Base-by-base conservation (phyloP, 2,888 invertebrate genomes). In the Gymnosoma rotundatum region DNA sequence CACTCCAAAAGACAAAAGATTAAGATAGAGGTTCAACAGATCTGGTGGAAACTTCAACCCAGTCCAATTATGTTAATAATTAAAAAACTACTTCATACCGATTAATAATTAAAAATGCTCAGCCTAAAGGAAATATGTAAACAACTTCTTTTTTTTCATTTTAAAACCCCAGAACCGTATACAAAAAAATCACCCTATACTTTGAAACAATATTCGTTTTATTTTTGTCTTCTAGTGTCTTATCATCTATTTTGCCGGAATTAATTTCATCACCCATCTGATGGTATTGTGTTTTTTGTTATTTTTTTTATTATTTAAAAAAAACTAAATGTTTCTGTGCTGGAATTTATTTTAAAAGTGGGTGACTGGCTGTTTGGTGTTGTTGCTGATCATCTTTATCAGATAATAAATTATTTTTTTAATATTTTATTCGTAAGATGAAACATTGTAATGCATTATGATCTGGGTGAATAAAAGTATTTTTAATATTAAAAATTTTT, bases 201-300 rank as follows among this genome's bases (percentile, higher is more conserved):
- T n/a, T 16, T 12, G 14, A 67, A 38, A 58, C 32, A 32, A 32
- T 32, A 8, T 32, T 32, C 32, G 6, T 8, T 76, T 36, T n/a
- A 63, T 52, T 52, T 7, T 69, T 70, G 78, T 2, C 38, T 42
- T 64, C 63, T 18, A 42, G 60, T 69, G 21, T 63, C 42, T 64
- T 54, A 64, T 74, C 54, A 54, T 74, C 12, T 60, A 42, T 25
- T 67, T 78, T 25, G 66, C 32, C 63, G 61, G 61, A 76, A 83
- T 76, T 72, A 76, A 83, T 83, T 80, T 79, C 83, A 64, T 72
- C 83, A 83, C 67, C 50, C 16, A 60, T 67, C 67, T 38, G 20
- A 42, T 20, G 25, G 58, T 56, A 54, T 74, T 32, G 32, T 32
- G 6, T 32, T 32, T 32, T 32, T 32, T 32, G 7, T 8, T 32